Base-by-base conservation (phyloP, 2,113 vertebrate genomes). In the Silurus asotus region DNA sequence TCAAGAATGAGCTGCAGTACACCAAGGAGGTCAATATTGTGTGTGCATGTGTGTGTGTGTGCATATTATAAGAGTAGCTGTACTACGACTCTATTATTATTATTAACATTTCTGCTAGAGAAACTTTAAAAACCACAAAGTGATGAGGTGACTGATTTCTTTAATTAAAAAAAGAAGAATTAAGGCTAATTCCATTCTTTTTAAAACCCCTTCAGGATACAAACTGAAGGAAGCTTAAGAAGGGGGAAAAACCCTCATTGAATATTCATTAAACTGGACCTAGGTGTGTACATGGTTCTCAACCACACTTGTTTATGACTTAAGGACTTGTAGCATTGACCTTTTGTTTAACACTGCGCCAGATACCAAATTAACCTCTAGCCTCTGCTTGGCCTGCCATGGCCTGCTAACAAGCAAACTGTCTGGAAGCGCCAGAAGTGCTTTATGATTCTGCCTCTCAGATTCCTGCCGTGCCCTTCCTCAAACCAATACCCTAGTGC, bases 351-450 rank as follows among this genome's bases (percentile, higher is more conserved):
- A 95, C 94, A 94, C 93, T 89, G 94, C 91, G 92, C 93, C 94
- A 95, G 94, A 95, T 95, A 95, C 91, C 94, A 94, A 95, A 95
- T 96, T 96, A 96, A 94, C 95, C 95, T 95, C 93, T 94, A 93
- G 93, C 94, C 95, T 93, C 93, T 87, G 90, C 92, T 89, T 93
- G 92, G 91, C 94, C 94, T 93, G 89, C 92, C 88, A 92, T 93
- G 94, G 92, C 93, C 93, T 92, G 93, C 94, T 96, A 96, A 96
- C 95, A 95, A 96, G 95, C 93, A 94, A 93, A 94, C 94, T 95
- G 94, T 95, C 94, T 94, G 93, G 93, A 94, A 92, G 93, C 92
- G 92, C 92, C 91, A 94, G 92, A 92, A 92, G 92, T 93, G 91
- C 93, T 95, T 94, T 94, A 94, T 94, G 92, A 93, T 93, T 92